A percentile compares a stretch with the other conserved stretches of the same genome.
Evolutionary conservation across 2,113 vertebrate species (phyloP).

Genomic region (Cyphomyrus discorhynchus): DNA sequence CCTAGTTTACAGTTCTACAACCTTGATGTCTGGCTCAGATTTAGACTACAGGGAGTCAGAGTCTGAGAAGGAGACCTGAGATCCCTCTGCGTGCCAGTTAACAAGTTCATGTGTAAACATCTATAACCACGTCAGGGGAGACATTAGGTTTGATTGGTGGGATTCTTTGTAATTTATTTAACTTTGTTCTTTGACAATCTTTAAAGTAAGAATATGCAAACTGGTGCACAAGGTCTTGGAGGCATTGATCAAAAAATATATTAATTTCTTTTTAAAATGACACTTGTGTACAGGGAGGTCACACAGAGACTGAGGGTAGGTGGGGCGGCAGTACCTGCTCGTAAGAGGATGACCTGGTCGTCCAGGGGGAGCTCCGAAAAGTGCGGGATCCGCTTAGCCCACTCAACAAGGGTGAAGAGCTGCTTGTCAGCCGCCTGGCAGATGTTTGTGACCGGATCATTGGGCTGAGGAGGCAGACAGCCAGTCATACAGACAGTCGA

Average conservation of each 20-base stretch:
- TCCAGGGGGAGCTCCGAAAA: constrained; percentile 93
- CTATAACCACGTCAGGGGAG: neutral
- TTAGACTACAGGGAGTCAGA: neutral
- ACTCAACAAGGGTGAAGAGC: constrained; percentile 95
- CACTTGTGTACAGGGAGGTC: neutral
- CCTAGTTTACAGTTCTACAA: neutral
- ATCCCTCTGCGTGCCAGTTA: neutral
- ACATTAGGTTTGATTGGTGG: neutral
- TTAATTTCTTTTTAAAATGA: neutral
- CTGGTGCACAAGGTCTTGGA: neutral
- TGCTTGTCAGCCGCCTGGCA: constrained; percentile 98
- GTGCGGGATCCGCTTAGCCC: constrained; percentile 95
- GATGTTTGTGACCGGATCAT: constrained; percentile 94
- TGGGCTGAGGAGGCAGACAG: constrained; percentile 64
- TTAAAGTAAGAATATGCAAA: neutral
- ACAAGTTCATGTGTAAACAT: neutral
- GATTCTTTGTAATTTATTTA: neutral
- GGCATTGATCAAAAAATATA: neutral
- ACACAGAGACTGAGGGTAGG: neutral
- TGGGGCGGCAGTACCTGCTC: constrained; percentile 69
- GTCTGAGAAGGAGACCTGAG: neutral
- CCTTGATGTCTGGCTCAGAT: neutral
- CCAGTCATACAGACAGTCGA: neutral
- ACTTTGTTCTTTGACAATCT: neutral
- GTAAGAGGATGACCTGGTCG: constrained; percentile 93